Conservation (phyloP, 2,888 invertebrate species). For the Ophion ellenae region DNA sequence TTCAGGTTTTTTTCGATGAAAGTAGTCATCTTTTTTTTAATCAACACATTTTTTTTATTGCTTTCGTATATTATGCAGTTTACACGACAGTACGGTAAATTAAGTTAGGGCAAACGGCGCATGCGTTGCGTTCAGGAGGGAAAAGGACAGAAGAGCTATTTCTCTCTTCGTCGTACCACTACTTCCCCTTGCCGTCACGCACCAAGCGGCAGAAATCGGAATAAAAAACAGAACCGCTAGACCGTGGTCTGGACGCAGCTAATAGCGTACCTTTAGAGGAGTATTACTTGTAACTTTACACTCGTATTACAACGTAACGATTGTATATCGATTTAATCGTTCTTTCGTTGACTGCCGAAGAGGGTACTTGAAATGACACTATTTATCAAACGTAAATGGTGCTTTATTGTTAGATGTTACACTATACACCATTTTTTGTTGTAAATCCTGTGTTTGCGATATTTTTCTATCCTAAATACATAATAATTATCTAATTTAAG, state of each 20-base stretch:
- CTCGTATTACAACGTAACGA: neutral
- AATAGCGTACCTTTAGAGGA: neutral
- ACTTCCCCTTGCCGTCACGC: no score
- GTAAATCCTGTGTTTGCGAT: conserved; percentile 17
- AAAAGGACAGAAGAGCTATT: no score
- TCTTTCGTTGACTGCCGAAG: neutral
- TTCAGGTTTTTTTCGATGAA: no score
- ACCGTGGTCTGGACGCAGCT: neutral
- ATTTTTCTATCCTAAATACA: conserved; percentile 23
- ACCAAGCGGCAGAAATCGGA: no score
- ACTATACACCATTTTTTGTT: conserved; percentile 52
- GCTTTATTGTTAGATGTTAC: conserved; percentile 33
- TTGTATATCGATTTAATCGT: neutral
- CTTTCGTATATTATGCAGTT: no score
- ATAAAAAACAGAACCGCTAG: no score
- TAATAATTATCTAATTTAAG: conserved; percentile 46
- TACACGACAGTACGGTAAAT: no score
- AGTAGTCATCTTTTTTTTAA: no score
- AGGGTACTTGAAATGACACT: neutral
- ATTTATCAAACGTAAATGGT: conserved; percentile 25
- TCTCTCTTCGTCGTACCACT: no score
- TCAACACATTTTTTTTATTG: no score
- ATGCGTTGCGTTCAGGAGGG: no score
- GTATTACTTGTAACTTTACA: neutral
- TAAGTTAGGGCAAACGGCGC: no score